These are phyloP conservation scores for Phrynocephalus forsythii DNA, from an alignment of 2,797 vertebrate genomes.

Conservation along the genomic window DNA sequence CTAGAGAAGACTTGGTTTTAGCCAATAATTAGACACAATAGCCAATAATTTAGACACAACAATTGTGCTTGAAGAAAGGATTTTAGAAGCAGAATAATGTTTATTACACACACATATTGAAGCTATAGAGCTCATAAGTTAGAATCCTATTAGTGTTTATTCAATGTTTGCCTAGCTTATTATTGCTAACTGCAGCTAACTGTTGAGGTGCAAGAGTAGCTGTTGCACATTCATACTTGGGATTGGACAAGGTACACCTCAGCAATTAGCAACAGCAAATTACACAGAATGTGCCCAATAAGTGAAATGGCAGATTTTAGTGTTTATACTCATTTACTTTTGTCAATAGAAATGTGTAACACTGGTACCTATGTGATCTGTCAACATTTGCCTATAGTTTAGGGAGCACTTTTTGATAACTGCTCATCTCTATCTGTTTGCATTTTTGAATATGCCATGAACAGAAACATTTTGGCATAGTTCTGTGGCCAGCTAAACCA, in stretches of 20 bases:
- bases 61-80: background rate
- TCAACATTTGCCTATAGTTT: background rate
- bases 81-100: background rate
- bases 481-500: slow-evolving; percentile 65
- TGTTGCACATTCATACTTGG: too few species aligned
- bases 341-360: background rate
- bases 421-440: background rate
- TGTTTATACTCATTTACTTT: background rate
- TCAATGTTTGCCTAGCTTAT: too few species aligned
- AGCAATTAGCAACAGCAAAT: too few species aligned
- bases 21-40: background rate
- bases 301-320: background rate
- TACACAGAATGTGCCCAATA: too few species aligned
- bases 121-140: background rate
- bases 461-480: slow-evolving; percentile 49
- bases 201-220: too few species aligned
- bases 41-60: background rate
- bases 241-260: too few species aligned
- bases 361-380: background rate
- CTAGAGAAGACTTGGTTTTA: background rate
- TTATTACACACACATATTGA: background rate
- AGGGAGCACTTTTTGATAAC: background rate
- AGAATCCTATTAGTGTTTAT: too few species aligned
- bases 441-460: slow-evolving; percentile 43
- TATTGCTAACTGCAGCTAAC: too few species aligned